Evolutionary conservation across 92 coral and sea anemone genomes (phyloP).

Genomic region (Desmophyllum pertusum): DNA sequence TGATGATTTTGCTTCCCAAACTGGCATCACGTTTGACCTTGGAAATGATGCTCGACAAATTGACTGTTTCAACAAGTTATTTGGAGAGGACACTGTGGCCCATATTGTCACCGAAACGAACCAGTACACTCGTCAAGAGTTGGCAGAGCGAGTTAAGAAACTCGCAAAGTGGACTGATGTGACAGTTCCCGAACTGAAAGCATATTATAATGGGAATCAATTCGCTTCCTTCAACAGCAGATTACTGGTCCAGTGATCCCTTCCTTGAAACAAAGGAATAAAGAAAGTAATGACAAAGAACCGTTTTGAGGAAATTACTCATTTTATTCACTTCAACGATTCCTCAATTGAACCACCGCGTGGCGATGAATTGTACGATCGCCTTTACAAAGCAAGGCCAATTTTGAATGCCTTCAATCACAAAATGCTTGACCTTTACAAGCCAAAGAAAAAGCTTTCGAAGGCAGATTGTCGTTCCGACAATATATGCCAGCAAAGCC

Average conservation of each 20-base stretch:
- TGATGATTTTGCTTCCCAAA: too few species aligned
- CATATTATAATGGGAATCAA: slow-evolving; percentile 52
- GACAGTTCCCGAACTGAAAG: slow-evolving; percentile 44
- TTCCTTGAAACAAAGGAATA: slow-evolving; percentile 38
- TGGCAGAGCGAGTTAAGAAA: background rate
- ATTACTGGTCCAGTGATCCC: slow-evolving; percentile 42
- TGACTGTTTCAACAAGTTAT: slow-evolving; percentile 7
- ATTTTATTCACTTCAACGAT: slow-evolving; percentile 40
- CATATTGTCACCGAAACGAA: slow-evolving; percentile 41
- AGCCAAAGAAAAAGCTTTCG: slow-evolving; percentile 47
- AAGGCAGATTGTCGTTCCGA: slow-evolving; percentile 61
- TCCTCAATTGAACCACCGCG: slow-evolving; percentile 25
- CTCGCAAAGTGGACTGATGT: slow-evolving; percentile 37
- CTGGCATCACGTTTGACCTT: slow-evolving; percentile 10
- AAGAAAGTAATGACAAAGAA: slow-evolving; percentile 47
- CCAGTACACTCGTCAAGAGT: slow-evolving; percentile 42
- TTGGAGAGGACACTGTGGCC: slow-evolving; percentile 28
- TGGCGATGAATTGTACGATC: slow-evolving; percentile 33
- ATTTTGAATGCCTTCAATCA: slow-evolving; percentile 20
- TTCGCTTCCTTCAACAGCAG: slow-evolving; percentile 32
- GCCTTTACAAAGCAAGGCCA: slow-evolving; percentile 48
- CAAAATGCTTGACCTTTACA: slow-evolving; percentile 28
- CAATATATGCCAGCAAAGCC: slow-evolving; percentile 72
- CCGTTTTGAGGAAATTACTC: slow-evolving; percentile 46
- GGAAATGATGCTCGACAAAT: slow-evolving; percentile 7